Conservation (phyloP, 2,888 invertebrate species). For the Hirtodrosophila confusa region DNA sequence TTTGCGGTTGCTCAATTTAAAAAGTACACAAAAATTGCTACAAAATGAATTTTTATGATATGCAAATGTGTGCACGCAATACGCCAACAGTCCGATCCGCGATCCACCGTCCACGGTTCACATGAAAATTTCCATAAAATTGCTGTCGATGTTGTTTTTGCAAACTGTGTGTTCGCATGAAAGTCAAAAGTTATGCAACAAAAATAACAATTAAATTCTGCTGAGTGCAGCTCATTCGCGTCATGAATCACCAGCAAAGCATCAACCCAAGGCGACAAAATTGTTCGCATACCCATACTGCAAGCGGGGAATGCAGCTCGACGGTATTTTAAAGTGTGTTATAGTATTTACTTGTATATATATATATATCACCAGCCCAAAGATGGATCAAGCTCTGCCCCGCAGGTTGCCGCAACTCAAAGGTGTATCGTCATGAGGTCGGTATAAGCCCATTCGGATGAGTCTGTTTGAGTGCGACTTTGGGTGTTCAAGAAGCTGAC, state of each 20-base stretch:
- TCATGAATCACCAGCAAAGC: constrained; percentile 7
- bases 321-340: constrained; percentile 35
- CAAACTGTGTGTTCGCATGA: constrained; percentile 23
- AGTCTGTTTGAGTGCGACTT: background rate
- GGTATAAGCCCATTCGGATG: constrained; percentile 1
- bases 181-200: constrained; percentile 31
- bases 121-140: constrained; percentile 50
- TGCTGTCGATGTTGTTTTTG: constrained; percentile 28
- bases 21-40: constrained; percentile 70
- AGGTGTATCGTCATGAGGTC: background rate
- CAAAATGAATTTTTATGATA: constrained; percentile 78
- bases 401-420: background rate
- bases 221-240: constrained; percentile 17
- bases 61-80: constrained; percentile 64
- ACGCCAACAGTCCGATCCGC: constrained; percentile 4
- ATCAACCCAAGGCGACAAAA: constrained; percentile 1
- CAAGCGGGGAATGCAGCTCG: constrained; percentile 11
- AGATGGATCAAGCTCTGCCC: constrained; percentile 9
- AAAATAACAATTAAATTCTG: constrained; percentile 52
- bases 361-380: background rate
- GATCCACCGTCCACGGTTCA: constrained; percentile 2
- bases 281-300: background rate
- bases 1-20: constrained; percentile 76
- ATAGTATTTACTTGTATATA: background rate
- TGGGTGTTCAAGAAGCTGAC: too few species aligned